Conservation (phyloP, 2,797 vertebrate genomes). For the Fringilla coelebs region DNA sequence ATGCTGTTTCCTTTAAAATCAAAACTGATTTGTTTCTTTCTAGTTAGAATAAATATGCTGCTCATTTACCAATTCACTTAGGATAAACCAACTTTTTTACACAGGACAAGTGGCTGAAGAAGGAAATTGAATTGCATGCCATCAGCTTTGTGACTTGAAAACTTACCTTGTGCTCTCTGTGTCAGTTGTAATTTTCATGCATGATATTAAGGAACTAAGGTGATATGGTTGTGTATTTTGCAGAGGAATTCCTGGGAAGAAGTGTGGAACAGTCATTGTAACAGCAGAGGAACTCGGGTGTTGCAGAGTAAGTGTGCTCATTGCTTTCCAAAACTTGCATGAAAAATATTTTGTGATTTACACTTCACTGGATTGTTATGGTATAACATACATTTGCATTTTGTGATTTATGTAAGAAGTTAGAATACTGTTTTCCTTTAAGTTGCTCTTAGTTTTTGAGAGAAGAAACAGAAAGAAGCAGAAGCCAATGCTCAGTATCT, state of each 20-base stretch:
- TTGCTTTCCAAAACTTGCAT: background rate
- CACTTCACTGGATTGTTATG: background rate
- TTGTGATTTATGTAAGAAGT: background rate
- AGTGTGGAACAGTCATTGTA: slow-evolving; percentile 90
- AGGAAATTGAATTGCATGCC: background rate
- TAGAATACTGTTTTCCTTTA: background rate
- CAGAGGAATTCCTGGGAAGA: slow-evolving; percentile 81
- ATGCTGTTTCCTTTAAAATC: background rate
- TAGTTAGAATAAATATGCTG: background rate
- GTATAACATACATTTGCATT: background rate
- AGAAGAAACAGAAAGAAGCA: background rate
- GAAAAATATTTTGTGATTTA: background rate
- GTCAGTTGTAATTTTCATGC: background rate
- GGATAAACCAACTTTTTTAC: background rate
- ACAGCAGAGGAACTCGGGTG: slow-evolving; percentile 93
- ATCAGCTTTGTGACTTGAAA: background rate
- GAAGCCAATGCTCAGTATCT: background rate
- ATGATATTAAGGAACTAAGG: background rate
- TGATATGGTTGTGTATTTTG: slow-evolving; percentile 4
- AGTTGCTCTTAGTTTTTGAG: background rate
- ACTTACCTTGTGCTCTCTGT: background rate
- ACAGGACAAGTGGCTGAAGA: background rate
- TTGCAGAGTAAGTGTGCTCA: slow-evolving; percentile 86
- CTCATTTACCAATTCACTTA: background rate
- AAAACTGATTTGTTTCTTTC: background rate